Conservation (phyloP, 2,888 invertebrate species). For the Dilophus febrilis region DNA sequence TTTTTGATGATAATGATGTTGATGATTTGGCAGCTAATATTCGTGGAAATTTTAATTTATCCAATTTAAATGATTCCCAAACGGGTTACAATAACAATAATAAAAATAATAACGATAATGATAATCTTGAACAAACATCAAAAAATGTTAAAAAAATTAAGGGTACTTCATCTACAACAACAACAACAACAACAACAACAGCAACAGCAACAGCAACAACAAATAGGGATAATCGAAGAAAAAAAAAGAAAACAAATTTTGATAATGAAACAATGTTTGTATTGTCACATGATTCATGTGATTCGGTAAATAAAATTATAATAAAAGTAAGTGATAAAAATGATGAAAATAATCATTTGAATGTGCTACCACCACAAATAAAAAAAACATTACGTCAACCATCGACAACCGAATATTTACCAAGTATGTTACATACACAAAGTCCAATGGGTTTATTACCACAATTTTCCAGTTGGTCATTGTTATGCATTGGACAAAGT, state of each 20-base stretch:
- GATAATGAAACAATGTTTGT: neutral
- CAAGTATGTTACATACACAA: conserved; percentile 62
- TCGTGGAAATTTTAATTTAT: no score
- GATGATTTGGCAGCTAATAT: no score
- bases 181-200: no score
- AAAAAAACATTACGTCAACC: conserved; percentile 46
- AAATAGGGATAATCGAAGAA: no score
- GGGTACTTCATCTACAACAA: no score
- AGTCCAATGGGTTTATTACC: conserved; percentile 64
- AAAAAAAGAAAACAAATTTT: neutral
- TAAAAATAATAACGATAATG: no score
- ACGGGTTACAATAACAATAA: neutral
- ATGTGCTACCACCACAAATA: no score
- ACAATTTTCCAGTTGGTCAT: conserved; percentile 77
- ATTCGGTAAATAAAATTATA: conserved; percentile 21
- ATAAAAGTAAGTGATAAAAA: conserved; percentile 16
- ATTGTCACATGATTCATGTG: conserved; percentile 3
- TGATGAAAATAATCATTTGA: conserved; percentile 8
- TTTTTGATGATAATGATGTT: no score
- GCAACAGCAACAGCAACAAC: no score
- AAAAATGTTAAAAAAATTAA: no score
- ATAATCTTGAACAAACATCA: no score
- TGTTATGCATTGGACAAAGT: conserved; percentile 78
- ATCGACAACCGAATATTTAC: conserved; percentile 78
- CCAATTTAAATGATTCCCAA: neutral